A percentile compares a stretch with the other conserved stretches of the same genome.
phyloP scores from a whole-genome alignment of 1,140 invertebrate species.

The Conus betulinus region DNA sequence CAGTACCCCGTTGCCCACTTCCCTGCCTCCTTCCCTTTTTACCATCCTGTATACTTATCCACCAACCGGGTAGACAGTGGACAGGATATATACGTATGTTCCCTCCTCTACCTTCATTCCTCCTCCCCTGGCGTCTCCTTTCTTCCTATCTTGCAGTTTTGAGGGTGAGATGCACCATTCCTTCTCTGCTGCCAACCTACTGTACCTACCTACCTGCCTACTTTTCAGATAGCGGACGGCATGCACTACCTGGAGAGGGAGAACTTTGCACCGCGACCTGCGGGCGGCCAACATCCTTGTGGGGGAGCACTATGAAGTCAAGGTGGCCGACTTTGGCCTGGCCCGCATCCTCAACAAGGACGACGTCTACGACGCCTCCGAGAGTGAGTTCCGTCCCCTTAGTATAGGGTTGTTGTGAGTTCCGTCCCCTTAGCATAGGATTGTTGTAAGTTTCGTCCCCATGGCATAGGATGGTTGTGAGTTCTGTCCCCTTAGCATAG shows the following conservation, averaged over 20 bases:
- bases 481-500: background rate
- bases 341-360: slow-evolving; percentile 88
- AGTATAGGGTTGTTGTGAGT: background rate
- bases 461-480: background rate
- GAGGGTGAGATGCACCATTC: too few species aligned
- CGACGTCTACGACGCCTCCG: slow-evolving; percentile 97
- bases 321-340: slow-evolving; percentile 97
- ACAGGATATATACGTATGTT: too few species aligned
- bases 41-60: too few species aligned
- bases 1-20: too few species aligned
- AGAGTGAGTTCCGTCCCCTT: slow-evolving; percentile 67
- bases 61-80: too few species aligned
- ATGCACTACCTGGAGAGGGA: slow-evolving; percentile 97
- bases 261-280: slow-evolving; percentile 79
- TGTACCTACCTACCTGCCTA: too few species aligned
- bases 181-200: too few species aligned
- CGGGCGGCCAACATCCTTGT: slow-evolving; percentile 85
- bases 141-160: too few species aligned
- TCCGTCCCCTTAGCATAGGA: background rate
- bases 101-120: too few species aligned
- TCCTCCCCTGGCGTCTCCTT: too few species aligned
- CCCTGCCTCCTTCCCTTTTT: too few species aligned
- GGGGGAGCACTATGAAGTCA: slow-evolving; percentile 92
- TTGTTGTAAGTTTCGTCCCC: background rate
- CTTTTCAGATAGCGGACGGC: slow-evolving; percentile 79